Base-by-base conservation (phyloP, 1,140 invertebrate genomes). In the Drosophila triauraria region DNA sequence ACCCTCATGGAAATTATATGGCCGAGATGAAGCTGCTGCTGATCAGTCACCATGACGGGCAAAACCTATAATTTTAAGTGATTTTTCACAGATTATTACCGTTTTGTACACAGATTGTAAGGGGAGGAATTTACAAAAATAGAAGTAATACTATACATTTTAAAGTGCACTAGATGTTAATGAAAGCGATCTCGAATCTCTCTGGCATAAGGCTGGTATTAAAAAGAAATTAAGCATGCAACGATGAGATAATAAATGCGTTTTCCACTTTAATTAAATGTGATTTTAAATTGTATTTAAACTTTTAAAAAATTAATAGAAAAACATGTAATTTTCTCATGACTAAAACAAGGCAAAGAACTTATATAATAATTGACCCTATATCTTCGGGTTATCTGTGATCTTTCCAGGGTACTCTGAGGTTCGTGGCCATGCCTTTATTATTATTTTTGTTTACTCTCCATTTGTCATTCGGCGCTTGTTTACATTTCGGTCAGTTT, bases 21-120 rank as follows among this genome's bases (percentile, higher is more conserved):
- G 38, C 23, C 2, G 50, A 43, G 69, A 27, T 38, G 23, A 10
- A 23, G 50, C 50, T 53, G 40, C 20, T 62, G 35, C 51, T 42
- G 69, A 72, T 60, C 69, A 72, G 54, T 8, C 46, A 60, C 53
- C 69, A 50, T 72, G 69, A 72, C 69, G 69, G n/a, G n/a, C 9
- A 40, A 27, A 57, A 23, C 23, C 69, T 72, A 4, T 60, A 60
- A 72, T 72, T 50, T 17, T 5, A 27, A 23, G 44, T 9, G 43
- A 30, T 42, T 38, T 65, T 9, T 40, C 20, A 58, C 25, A 20
- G 17, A 43, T 64, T n/a, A 25, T 53, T 53, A 27, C 12, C 46
- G 46, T 23, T 47, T 47, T 23, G 44, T 47, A n/a, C 25, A 50
- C 15, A 50, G 27, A 32, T 32, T n/a, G 9, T 0, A 32, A 9